These are phyloP conservation scores for Odontomachus brunneus DNA, from an alignment of 1,140 invertebrate genomes.

Conservation along the genomic window DNA sequence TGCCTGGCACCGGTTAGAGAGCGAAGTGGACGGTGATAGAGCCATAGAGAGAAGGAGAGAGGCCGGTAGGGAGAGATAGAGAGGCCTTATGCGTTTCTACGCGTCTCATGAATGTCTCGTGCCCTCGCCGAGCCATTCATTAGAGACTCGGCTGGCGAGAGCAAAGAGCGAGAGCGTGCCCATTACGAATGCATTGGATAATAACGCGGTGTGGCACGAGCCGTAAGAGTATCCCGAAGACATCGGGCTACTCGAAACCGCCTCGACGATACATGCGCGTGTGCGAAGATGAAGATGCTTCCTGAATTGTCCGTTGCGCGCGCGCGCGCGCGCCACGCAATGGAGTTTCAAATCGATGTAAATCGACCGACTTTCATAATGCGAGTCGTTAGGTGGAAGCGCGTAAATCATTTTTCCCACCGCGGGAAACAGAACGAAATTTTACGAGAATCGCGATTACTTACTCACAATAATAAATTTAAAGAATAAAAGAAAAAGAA, in stretches of 20 bases:
- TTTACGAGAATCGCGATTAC: no score
- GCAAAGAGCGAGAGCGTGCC: slow-evolving; percentile 60
- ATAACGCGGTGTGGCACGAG: slow-evolving; percentile 69
- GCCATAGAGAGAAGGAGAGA: slow-evolving; percentile 1
- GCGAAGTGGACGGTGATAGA: slow-evolving; percentile 17
- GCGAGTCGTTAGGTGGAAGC: neutral
- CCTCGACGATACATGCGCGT: neutral
- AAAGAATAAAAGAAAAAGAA: no score
- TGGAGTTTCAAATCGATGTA: slow-evolving; percentile 4
- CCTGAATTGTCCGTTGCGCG: slow-evolving; percentile 6
- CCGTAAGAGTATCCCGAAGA: slow-evolving; percentile 62
- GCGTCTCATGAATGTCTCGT: slow-evolving; percentile 68
- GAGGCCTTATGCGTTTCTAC: slow-evolving; percentile 61
- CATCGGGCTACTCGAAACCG: slow-evolving; percentile 39
- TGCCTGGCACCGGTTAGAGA: slow-evolving; percentile 16
- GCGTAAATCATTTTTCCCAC: neutral
- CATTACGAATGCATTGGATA: slow-evolving; percentile 76
- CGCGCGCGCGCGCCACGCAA: no score
- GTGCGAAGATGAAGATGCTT: slow-evolving; percentile 45
- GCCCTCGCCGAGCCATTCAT: slow-evolving; percentile 66
- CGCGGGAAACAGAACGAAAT: no score
- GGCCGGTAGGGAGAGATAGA: slow-evolving; percentile 33
- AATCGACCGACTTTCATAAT: neutral
- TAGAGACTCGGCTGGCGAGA: slow-evolving; percentile 60
- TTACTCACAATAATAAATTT: no score